A percentile compares a stretch with the other conserved stretches of the same genome.
Conservation (phyloP, 1,140 invertebrate genomes). For the Tetramorium simillimum region DNA sequence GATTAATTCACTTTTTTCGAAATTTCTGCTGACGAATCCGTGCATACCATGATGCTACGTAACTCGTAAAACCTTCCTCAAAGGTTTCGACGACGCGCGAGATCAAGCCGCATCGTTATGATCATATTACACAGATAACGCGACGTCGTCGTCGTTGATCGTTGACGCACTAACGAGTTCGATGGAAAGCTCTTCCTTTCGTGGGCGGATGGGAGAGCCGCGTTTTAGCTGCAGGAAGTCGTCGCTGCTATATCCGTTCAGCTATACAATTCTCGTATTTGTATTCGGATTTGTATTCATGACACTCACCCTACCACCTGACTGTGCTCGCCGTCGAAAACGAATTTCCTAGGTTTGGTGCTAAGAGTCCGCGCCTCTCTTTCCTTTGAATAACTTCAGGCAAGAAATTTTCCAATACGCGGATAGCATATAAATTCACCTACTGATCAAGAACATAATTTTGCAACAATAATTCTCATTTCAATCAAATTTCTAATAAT, state of each 20-base stretch:
- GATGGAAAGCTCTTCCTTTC: constrained; percentile 49
- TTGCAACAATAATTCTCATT: background rate
- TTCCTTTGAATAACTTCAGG: background rate
- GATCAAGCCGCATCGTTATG: background rate
- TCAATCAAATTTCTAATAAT: background rate
- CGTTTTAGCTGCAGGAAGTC: constrained; percentile 32
- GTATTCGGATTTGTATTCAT: constrained; percentile 52
- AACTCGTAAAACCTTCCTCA: background rate
- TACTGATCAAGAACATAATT: background rate
- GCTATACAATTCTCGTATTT: constrained; percentile 36
- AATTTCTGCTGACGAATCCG: background rate
- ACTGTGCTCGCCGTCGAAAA: background rate
- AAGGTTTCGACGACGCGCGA: background rate
- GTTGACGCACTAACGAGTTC: constrained; percentile 38
- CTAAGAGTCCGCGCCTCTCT: background rate
- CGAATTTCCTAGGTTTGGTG: constrained; percentile 17
- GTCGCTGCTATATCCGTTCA: constrained; percentile 37
- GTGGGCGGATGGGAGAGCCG: constrained; percentile 24
- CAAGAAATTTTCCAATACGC: constrained; percentile 16
- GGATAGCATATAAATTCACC: constrained; percentile 16
- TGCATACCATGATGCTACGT: background rate
- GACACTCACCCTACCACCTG: background rate
- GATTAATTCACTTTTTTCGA: background rate
- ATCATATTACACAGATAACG: constrained; percentile 35
- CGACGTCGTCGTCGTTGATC: constrained; percentile 1